Evolutionary conservation across 2,797 vertebrate species (phyloP).

Genomic region (Tokudaia muenninki): DNA sequence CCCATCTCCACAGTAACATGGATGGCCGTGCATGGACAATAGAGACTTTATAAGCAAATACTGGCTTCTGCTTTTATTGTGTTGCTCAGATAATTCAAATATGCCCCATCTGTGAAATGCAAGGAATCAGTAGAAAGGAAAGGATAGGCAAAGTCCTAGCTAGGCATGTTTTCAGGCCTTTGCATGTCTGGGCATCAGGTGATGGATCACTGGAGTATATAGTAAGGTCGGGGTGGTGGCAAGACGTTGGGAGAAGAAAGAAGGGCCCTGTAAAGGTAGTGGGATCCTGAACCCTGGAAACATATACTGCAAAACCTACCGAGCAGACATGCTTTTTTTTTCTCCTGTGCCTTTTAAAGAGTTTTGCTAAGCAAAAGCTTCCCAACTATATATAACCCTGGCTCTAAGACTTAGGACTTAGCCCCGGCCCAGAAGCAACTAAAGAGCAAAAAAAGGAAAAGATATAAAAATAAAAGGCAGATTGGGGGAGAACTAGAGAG

Average conservation of each 20-base stretch:
- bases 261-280: background rate
- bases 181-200: background rate
- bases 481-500: background rate
- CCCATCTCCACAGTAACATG: background rate
- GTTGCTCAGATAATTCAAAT: constrained; percentile 61
- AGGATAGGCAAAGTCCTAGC: constrained; percentile 3
- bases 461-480: constrained; percentile 21
- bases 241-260: background rate
- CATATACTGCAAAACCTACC: background rate
- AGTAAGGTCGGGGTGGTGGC: too few relatives aligned
- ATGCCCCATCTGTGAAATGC: constrained; percentile 25
- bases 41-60: constrained; percentile 41
- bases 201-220: background rate
- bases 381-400: background rate
- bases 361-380: background rate
- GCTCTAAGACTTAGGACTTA: background rate
- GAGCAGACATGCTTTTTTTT: background rate
- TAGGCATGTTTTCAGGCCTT: constrained; percentile 14
- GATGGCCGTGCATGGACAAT: background rate
- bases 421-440: background rate
- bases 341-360: background rate
- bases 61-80: background rate
- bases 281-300: background rate
- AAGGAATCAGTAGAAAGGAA: constrained; percentile 39
- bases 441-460: constrained; percentile 38